phyloP scores from a whole-genome alignment of 1,140 invertebrate genomes.

The Sinella curviseta region DNA sequence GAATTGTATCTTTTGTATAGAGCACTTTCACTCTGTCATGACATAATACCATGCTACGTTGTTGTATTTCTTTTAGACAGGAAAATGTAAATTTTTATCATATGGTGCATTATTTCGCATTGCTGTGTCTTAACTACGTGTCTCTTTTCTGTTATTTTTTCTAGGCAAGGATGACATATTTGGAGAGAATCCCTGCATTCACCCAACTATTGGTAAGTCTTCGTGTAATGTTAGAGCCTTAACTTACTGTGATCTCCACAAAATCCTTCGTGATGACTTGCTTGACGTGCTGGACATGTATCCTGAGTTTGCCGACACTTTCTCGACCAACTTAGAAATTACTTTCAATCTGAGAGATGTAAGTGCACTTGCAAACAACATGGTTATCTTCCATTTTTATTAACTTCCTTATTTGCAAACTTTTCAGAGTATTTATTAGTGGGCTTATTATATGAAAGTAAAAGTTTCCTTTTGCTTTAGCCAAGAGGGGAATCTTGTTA shows the following conservation, averaged over 20 bases:
- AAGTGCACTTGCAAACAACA: constrained; percentile 55
- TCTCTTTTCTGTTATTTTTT: too few species aligned
- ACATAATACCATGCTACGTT: not conserved
- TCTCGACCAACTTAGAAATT: constrained; percentile 90
- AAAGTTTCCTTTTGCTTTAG: not conserved
- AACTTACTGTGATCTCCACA: constrained; percentile 98
- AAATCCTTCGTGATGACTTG: constrained; percentile 92
- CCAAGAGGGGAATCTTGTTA: too few species aligned
- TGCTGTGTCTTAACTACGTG: not conserved
- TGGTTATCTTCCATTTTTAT: not conserved
- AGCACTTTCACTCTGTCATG: not conserved
- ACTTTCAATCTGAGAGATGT: constrained; percentile 96
- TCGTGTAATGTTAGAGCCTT: constrained; percentile 97
- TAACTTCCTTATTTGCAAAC: not conserved
- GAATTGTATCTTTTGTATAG: not conserved
- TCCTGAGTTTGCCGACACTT: constrained; percentile 83
- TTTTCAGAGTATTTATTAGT: not conserved
- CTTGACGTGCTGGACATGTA: constrained; percentile 96
- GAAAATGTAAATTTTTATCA: not conserved
- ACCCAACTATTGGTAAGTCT: constrained; percentile 70
- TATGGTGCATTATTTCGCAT: not conserved
- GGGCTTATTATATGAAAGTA: constrained; percentile 9
- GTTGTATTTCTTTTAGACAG: not conserved
- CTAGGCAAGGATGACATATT: constrained; percentile 98
- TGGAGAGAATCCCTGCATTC: constrained; percentile 93